These are phyloP conservation scores for Nesidiocoris tenuis DNA, from an alignment of 2,888 invertebrate species.

Conservation along the genomic window DNA sequence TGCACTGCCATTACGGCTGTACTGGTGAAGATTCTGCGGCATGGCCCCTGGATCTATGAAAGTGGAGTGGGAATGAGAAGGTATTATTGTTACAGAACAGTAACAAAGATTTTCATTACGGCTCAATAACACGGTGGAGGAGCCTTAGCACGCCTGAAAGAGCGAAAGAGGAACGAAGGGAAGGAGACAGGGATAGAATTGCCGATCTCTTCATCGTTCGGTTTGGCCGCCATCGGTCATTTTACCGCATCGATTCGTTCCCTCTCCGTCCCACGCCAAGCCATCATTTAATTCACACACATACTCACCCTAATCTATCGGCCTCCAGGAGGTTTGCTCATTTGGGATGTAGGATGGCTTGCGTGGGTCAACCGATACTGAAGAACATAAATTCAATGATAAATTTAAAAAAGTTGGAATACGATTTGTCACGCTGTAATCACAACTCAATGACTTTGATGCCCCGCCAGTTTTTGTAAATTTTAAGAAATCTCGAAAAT, in stretches of 20 bases:
- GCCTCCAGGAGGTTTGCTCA: too few species aligned
- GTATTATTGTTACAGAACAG: constrained; percentile 25
- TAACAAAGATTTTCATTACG: constrained; percentile 31
- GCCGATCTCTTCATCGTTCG: not conserved
- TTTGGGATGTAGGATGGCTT: too few species aligned
- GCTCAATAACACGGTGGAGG: constrained; percentile 16
- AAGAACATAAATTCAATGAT: too few species aligned
- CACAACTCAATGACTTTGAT: too few species aligned
- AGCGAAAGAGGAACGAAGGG: not conserved
- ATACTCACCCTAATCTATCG: not conserved
- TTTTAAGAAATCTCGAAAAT: too few species aligned
- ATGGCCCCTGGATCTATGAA: not conserved
- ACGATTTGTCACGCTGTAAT: too few species aligned
- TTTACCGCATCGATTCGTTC: constrained; percentile 9
- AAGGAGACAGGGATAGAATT: not conserved
- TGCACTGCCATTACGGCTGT: too few species aligned
- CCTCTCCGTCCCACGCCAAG: not conserved
- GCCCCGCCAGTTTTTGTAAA: too few species aligned
- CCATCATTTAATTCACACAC: constrained; percentile 5
- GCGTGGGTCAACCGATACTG: too few species aligned
- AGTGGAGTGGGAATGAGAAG: not conserved
- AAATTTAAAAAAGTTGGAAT: too few species aligned
- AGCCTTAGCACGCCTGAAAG: not conserved
- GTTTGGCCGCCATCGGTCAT: not conserved
- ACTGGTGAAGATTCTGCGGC: not conserved